Percentiles rank a stretch among this genome's conserved stretches.
Conservation (phyloP, 2,888 invertebrate species). For the Lochmaea crataegi region DNA sequence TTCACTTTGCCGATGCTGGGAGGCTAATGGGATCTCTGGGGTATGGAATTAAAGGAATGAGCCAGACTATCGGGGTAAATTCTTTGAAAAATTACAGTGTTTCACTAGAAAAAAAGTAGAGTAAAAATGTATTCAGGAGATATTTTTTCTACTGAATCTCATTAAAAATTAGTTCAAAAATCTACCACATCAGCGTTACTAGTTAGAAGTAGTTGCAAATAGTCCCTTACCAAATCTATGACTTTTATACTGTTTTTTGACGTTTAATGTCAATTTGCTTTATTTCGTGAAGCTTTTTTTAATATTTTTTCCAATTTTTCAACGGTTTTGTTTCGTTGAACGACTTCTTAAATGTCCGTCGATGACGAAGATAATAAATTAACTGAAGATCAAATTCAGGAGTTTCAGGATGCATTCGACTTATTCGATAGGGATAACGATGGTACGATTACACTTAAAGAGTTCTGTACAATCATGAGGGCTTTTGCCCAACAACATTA, state of each 20-base stretch:
- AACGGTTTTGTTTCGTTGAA: background rate
- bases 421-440: constrained; percentile 28
- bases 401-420: constrained; percentile 19
- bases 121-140: too few species aligned
- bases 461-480: constrained; percentile 23
- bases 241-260: background rate
- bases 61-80: background rate
- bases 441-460: constrained; percentile 10
- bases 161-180: background rate
- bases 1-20: constrained; percentile 19
- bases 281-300: background rate
- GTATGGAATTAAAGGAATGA: constrained; percentile 41
- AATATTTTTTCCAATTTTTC: background rate
- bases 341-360: background rate
- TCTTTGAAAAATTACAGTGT: constrained; percentile 1
- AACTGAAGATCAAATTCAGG: constrained; percentile 6
- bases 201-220: too few species aligned
- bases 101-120: background rate
- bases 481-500: constrained; percentile 20
- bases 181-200: too few species aligned
- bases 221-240: too few species aligned
- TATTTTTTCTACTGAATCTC: background rate
- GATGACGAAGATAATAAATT: constrained; percentile 1
- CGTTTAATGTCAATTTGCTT: background rate
- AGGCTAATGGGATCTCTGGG: constrained; percentile 44